Evolutionary conservation across 2,888 invertebrate genomes (phyloP), one percentile per base, ranked within the genome.

Genomic region (Silvanus unidentatus): DNA sequence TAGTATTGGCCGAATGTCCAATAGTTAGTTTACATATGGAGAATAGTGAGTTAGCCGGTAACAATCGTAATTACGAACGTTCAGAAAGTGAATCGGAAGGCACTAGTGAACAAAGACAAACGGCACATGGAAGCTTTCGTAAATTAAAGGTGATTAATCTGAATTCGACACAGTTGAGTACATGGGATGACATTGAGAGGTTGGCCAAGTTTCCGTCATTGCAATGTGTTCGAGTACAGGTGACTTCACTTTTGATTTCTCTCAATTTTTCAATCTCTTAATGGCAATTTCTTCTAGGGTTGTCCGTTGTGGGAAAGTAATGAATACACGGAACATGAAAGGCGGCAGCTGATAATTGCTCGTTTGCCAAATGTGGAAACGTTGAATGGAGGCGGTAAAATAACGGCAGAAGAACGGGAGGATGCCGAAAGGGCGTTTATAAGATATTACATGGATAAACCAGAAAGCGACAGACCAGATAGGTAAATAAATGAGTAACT

Each of bases 381-480:
- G 42, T 74, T 96, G 34, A 96, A 96, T 73, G 95, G 95, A 1
- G 94, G 95, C 44, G 89, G 88, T 12, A 79, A 79, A 10, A 90
- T 96, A 55, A 82, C 84, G 28, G 78, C 77, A 0, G 87, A 88
- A 57, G 96, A 96, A 68, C 77, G 94, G 45, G 93, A 94, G 70
- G 88, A 92, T 64, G 89, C 95, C 10, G 96, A 96, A 69, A 77
- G 95, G 48, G 90, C 93, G 52, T 96, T 95, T 71, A 90, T 96
- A 58, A 79, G 96, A 47, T 85, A 90, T 67, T 95, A 89, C 69
- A 88, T 91, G 87, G 88, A 92, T 65, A 85, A 86, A 61, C 86
- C 89, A 1, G 88, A 88, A 70, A 81, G 84, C 44, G 88, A 89
- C 61, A 77, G 86, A 29, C 92, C 92, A 8, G 81, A 84, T 55